Percentiles rank a stretch among this genome's conserved stretches.
These are phyloP conservation scores for Tenualosa ilisha DNA, from an alignment of 2,797 vertebrate species.

Conservation along the genomic window DNA sequence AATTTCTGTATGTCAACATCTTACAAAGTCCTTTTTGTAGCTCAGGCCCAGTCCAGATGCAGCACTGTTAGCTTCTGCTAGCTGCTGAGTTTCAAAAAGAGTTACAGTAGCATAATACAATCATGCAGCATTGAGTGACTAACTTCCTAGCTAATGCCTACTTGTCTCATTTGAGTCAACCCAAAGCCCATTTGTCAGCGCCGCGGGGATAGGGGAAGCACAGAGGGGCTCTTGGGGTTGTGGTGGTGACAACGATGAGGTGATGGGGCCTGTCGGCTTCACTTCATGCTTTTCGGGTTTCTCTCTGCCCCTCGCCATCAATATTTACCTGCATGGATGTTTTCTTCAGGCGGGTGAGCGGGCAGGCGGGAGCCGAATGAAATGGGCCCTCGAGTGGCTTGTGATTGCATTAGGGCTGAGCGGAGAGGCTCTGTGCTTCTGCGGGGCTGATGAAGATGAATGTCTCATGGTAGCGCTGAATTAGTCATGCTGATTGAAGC, in stretches of 20 bases:
- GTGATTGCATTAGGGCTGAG: slow-evolving; percentile 21
- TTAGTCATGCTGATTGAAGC: slow-evolving; percentile 27
- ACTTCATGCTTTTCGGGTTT: neutral
- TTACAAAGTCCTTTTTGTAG: neutral
- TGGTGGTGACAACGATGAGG: neutral
- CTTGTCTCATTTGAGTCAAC: neutral
- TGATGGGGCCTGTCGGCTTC: neutral
- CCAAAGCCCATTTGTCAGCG: neutral
- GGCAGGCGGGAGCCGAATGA: neutral
- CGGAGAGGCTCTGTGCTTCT: slow-evolving; percentile 1
- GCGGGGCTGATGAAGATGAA: neutral
- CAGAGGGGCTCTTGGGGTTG: neutral
- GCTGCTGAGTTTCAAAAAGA: neutral
- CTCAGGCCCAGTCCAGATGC: neutral
- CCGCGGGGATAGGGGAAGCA: neutral
- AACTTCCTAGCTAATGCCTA: neutral
- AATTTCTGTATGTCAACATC: too few species aligned
- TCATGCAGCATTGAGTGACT: neutral
- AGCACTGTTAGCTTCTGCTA: neutral
- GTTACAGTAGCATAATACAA: neutral
- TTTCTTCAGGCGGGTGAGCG: too few species aligned
- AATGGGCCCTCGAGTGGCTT: slow-evolving; percentile 13
- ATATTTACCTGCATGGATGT: slow-evolving; percentile 18
- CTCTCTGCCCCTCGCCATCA: neutral
- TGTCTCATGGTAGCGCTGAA: slow-evolving; percentile 12